Base-by-base conservation (phyloP, 2,797 vertebrate genomes). In the Anolis apletophallus region DNA sequence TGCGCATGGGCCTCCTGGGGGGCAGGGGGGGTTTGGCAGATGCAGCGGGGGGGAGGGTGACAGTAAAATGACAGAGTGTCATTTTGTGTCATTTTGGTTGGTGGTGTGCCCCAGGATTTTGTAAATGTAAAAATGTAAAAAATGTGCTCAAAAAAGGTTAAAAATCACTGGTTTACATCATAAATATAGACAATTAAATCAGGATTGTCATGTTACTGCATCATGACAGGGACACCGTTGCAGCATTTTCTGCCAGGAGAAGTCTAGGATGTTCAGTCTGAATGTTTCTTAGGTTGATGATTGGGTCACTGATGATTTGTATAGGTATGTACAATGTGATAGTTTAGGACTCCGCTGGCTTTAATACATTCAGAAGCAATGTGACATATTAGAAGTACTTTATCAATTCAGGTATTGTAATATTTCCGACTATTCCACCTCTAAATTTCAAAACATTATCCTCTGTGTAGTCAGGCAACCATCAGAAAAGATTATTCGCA, bases 371-470 rank as follows among this genome's bases (percentile, higher is more conserved):
- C 34, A 83, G 23, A 19, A 7, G 50, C 11, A 40, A 78, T 68
- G 26, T 32, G 40, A 29, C 26, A 40, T 19, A 77, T 73, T 83
- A 16, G 72, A 82, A 54, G 14, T 29, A 11, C 19, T 54, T 36
- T 84, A 40, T 71, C 13, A 83, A 73, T 46, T 40, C n/a, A 85
- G 61, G 9, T 55, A 32, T 85, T 69, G 16, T 85, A 34, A 7
- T 21, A 85, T 78, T 17, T 57, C 26, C 26, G 3, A 78, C 23
- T 23, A 69, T 69, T 69, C 34, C 68, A 3, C 32, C 52, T 76
- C 21, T 84, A 34, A 16, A 57, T 78, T n/a, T 78, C 54, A 85
- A 78, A 69, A 46, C 11, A 54, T 34, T 69, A 17, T 57, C 10
- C 34, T 85, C 64, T 57, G 21, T 36, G 26, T 78, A 69, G 55